Base-by-base conservation (phyloP, 2,888 invertebrate species). In the Dasypolia templi region DNA sequence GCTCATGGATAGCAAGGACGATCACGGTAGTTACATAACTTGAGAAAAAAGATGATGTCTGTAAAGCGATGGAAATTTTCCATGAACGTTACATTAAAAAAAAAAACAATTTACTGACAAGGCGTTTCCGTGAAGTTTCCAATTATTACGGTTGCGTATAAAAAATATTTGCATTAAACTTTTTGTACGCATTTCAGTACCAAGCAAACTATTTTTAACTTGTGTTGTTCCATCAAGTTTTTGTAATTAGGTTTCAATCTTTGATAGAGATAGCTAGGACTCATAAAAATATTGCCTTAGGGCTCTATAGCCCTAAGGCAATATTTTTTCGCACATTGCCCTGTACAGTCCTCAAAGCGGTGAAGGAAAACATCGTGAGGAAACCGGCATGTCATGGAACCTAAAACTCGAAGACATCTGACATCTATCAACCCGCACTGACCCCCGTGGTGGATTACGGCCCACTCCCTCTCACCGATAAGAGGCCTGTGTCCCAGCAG, bases 91-190 rank as follows among this genome's bases (percentile, higher is more conserved):
- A 62, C 44, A 69, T 22, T 44, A 81, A 79, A 78, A 79, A 77
- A 32, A 56, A 79, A 77, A 32, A 56, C 63, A 74, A 78, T 85
- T 84, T 66, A 79, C 62, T 65, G 53, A 49, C 61, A 72, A 69
- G 32, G 56, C 56, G 39, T 84, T 86, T 77, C 77, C 82, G 66
- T 59, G 58, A 68, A 64, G 51, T 53, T 42, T 68, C n/a, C 39
- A 63, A 79, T 82, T 79, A 79, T 75, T 70, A 75, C 55, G 62
- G 59, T 72, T 49, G 39, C 35, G 32, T 32, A 49, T 51, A 83
- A 85, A 86, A 85, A 82, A 63, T 32, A 66, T 64, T 61, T 61
- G 17, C 42, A 64, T 72, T 78, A 3, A 62, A 44, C 17, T 75
- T 77, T 82, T 79, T 77, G 39, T 82, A 59, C 51, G 39, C 26